Percentiles rank a stretch among this genome's conserved stretches.
phyloP scores from a whole-genome alignment of 2,113 vertebrate species.

The Laticauda laticaudata region DNA sequence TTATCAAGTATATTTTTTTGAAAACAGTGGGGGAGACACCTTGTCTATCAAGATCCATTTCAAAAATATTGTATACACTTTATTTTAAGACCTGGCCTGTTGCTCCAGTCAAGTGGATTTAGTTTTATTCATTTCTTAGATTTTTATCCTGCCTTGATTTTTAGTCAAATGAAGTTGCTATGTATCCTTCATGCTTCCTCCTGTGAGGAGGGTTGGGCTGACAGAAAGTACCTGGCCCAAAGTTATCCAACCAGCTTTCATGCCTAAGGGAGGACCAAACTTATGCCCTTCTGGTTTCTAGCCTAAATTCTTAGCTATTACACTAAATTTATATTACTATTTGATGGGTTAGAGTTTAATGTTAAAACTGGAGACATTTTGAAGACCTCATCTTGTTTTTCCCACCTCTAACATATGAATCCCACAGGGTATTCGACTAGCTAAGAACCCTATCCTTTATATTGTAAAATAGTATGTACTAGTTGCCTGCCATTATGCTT shows the following conservation, averaged over 20 bases:
- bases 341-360: not conserved
- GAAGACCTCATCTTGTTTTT: not conserved
- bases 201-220: not conserved
- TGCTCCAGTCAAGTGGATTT: slow-evolving; percentile 7
- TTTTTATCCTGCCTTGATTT: not conserved
- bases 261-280: not conserved
- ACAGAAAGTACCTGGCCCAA: not conserved
- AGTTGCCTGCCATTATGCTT: slow-evolving; percentile 12
- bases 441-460: not conserved
- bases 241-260: not conserved
- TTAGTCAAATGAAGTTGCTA: not conserved
- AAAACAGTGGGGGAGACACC: not conserved
- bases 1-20: not conserved
- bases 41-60: not conserved
- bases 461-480: not conserved
- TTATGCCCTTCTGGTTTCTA: not conserved
- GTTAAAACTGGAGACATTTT: not conserved
- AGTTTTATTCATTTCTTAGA: not conserved
- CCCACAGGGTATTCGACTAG: not conserved
- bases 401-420: not conserved
- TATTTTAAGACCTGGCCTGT: not conserved
- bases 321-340: not conserved
- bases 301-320: not conserved
- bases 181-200: not conserved
- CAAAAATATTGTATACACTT: not conserved